Percentiles rank a stretch among this genome's conserved stretches.
Conservation (phyloP, 2,888 invertebrate species). For the Notocelia uddmanniana region DNA sequence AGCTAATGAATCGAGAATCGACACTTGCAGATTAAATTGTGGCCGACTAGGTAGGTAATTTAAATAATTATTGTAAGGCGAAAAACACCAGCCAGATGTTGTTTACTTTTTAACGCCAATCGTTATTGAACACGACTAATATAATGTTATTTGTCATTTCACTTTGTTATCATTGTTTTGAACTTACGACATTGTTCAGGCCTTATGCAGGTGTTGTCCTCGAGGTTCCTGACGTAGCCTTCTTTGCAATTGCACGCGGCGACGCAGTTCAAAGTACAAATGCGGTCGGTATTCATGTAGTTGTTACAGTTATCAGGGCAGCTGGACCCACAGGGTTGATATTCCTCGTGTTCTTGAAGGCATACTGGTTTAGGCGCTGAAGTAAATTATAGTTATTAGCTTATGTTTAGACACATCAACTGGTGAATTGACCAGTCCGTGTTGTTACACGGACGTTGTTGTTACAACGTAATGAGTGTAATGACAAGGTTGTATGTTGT, state of each 20-base stretch:
- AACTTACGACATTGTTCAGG: constrained; percentile 43
- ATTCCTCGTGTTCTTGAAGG: constrained; percentile 40
- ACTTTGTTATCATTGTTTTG: background rate
- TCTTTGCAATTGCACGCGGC: constrained; percentile 35
- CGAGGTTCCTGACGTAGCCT: constrained; percentile 37
- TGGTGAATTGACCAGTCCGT: too few species aligned
- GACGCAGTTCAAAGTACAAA: constrained; percentile 36
- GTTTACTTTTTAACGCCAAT: background rate
- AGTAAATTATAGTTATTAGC: background rate
- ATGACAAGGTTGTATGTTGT: too few species aligned
- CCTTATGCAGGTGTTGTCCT: constrained; percentile 28
- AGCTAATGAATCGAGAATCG: background rate
- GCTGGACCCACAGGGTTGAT: constrained; percentile 38
- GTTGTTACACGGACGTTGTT: too few species aligned
- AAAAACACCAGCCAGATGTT: background rate
- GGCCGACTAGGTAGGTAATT: background rate
- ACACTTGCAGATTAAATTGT: background rate
- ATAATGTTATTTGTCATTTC: background rate
- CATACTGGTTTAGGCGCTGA: constrained; percentile 33
- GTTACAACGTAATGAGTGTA: too few species aligned
- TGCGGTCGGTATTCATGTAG: constrained; percentile 16
- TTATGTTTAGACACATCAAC: too few species aligned
- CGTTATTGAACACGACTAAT: background rate
- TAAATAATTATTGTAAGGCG: background rate
- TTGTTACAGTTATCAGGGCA: constrained; percentile 37